phyloP scores from a whole-genome alignment of 2,113 vertebrate species.

The Salvator merianae region DNA sequence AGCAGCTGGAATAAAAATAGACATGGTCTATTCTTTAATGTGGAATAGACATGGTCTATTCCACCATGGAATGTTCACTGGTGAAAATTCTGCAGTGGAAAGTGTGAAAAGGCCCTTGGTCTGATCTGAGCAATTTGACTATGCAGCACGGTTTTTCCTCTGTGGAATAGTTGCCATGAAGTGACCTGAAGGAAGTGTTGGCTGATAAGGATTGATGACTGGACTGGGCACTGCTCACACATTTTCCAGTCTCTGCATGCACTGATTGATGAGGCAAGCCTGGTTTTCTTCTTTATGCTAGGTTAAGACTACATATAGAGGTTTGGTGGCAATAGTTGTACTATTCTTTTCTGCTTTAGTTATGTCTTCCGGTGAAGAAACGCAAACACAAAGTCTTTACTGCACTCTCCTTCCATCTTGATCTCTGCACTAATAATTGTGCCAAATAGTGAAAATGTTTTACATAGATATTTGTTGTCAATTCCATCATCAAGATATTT shows the following conservation, averaged over 20 bases:
- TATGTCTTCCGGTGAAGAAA: conserved; percentile 98
- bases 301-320: conserved; percentile 95
- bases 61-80: too few species aligned
- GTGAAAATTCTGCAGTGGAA: too few species aligned
- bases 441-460: conserved; percentile 98
- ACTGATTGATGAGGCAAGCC: conserved; percentile 97
- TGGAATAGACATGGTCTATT: too few species aligned
- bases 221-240: conserved; percentile 96
- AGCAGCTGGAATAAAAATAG: too few species aligned
- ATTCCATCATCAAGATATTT: conserved; percentile 98
- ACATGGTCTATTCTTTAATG: too few species aligned
- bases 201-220: conserved; percentile 97
- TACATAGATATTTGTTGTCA: conserved; percentile 94
- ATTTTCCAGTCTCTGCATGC: conserved; percentile 99
- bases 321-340: conserved; percentile 97
- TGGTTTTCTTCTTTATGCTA: conserved; percentile 98
- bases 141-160: conserved; percentile 89
- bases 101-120: too few species aligned
- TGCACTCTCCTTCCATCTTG: conserved; percentile 99
- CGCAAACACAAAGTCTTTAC: conserved; percentile 98
- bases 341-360: conserved; percentile 99
- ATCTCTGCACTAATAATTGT: conserved; percentile 99
- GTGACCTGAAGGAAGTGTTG: conserved; percentile 95
- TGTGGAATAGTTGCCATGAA: conserved; percentile 99
- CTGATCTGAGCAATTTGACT: conserved; percentile 95